Evolutionary conservation across 1,140 invertebrate genomes (phyloP), one percentile per base, ranked within the genome.

Genomic region (Micrasema minimum): DNA sequence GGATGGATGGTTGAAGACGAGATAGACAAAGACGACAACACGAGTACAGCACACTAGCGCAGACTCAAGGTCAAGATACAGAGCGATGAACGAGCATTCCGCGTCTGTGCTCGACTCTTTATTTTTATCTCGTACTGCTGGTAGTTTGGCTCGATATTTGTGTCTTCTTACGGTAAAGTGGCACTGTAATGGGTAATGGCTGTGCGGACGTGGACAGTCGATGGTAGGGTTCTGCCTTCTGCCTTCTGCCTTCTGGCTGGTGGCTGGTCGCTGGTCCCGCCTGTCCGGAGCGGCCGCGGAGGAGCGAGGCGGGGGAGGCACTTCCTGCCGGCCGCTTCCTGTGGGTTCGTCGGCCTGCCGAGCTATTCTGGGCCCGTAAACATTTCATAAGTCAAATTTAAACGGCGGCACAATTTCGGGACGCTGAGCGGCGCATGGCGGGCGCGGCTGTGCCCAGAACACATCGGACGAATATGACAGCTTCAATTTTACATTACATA

Each of bases 361-460:
- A 26, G 68, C 65, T 75, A 75, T 75, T 75, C 69, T 72, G 57
- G 73, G 61, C 65, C 61, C 46, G 69, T 75, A 75, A 75, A 75
- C 73, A 75, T 75, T 75, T 75, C 69, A 75, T 75, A 75, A 71
- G 69, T 71, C 69, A 75, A 75, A 71, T 69, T 72, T 75, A 71
- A 75, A 71, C 72, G 69, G 55, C 55, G 73, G 68, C 72, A 68
- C 72, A 62, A 64, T 74, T 74, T 71, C 48, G 68, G 69, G 41
- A 20, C 46, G 68, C 62, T n/a, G 26, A 18, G 71, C 66, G 66
- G 20, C 66, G 48, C 51, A 18, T 31, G 26, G 48, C 46, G 37
- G 31, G 31, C 26, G 50, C 26, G 48, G 38, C 31, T 37, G 37
- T 35, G 14, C 20, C 18, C 23, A 23, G 43, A 26, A 11, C 38